Evolutionary conservation across 2,113 vertebrate species (phyloP).

Genomic region (Neolamprologus tretocephalus): DNA sequence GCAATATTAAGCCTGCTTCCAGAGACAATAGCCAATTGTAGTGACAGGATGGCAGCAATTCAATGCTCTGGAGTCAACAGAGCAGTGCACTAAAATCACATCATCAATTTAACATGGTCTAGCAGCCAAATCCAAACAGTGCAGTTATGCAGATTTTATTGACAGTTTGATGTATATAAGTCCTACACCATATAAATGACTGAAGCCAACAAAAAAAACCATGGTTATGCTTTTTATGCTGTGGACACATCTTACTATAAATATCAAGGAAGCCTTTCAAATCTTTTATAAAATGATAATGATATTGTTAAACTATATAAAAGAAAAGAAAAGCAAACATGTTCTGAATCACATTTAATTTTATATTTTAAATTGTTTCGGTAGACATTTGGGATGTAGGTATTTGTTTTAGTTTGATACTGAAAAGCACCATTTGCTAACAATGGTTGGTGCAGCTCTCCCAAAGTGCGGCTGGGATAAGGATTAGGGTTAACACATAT

Average conservation of each 20-base stretch:
- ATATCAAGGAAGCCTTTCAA: not conserved
- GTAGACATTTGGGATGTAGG: not conserved
- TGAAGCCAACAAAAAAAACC: not conserved
- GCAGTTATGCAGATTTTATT: not conserved
- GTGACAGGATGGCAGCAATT: not conserved
- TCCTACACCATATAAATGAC: not conserved
- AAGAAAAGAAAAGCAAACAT: not conserved
- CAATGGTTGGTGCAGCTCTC: not conserved
- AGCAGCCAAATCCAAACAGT: not conserved
- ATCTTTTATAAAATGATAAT: not conserved
- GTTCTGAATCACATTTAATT: not conserved
- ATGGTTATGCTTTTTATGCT: not conserved
- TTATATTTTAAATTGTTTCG: not conserved
- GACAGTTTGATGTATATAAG: not conserved
- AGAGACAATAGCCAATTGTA: not conserved
- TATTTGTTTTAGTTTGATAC: not conserved
- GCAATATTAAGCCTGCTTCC: not conserved
- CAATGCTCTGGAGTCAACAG: not conserved
- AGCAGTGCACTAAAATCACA: not conserved
- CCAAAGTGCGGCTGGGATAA: not conserved
- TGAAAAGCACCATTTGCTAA: not conserved
- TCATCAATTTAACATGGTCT: not conserved
- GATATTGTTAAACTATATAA: not conserved
- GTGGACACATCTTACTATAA: not conserved
- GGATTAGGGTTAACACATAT: not conserved